phyloP scores from a whole-genome alignment of 2,113 vertebrate genomes.

The Paramormyrops kingsleyae region DNA sequence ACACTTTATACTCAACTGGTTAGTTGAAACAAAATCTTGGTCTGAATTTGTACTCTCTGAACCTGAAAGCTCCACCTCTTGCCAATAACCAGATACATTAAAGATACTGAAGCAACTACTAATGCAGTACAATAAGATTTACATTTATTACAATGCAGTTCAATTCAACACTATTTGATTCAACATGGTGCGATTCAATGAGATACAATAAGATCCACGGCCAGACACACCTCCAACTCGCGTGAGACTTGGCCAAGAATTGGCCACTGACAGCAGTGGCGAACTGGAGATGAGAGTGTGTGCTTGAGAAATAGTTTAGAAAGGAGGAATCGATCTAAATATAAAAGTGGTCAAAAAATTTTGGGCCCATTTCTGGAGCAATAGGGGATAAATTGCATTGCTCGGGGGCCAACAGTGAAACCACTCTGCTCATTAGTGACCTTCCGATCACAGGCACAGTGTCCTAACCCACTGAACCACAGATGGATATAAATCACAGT shows the following conservation, averaged over 20 bases:
- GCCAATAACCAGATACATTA: not conserved
- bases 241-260: not conserved
- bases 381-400: not conserved
- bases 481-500: not conserved
- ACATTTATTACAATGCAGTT: not conserved
- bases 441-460: not conserved
- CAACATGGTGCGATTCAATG: not conserved
- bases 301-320: not conserved
- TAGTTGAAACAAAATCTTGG: too few species aligned
- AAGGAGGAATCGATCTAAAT: not conserved
- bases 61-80: too few species aligned
- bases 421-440: not conserved
- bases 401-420: not conserved
- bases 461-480: not conserved
- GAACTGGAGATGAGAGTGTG: not conserved
- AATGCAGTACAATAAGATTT: not conserved
- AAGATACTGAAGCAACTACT: not conserved
- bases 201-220: not conserved
- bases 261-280: not conserved
- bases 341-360: too few species aligned
- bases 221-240: not conserved
- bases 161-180: not conserved
- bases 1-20: too few species aligned
- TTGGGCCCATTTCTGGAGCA: too few species aligned
- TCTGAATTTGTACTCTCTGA: too few species aligned